Conservation (phyloP, 2,113 vertebrate genomes). For the Rhipidura dahli region DNA sequence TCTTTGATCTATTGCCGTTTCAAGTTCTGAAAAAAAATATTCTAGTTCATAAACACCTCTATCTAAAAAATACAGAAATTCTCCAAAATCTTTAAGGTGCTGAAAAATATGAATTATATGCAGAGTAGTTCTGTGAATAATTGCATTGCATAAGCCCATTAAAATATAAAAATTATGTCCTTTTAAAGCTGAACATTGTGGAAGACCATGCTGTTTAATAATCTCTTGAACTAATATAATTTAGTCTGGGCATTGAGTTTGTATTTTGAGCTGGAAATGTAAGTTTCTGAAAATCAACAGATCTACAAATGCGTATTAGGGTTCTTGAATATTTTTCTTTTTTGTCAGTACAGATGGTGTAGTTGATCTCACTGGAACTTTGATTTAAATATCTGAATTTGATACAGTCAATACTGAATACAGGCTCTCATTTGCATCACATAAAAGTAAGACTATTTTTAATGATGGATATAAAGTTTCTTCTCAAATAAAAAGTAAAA, state of each 20-base stretch:
- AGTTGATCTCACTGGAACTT: constrained; percentile 13
- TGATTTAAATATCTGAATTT: not conserved
- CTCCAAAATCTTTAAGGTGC: not conserved
- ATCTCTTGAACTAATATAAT: not conserved
- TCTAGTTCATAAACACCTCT: rapidly evolving
- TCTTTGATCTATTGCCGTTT: not conserved
- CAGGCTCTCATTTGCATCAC: not conserved
- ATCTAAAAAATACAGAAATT: not conserved
- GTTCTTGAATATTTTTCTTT: constrained; percentile 18
- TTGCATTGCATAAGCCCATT: not conserved
- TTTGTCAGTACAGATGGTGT: constrained; percentile 46
- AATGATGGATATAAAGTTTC: not conserved
- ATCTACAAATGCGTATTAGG: not conserved
- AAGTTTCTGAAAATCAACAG: constrained; percentile 6
- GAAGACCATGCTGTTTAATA: not conserved
- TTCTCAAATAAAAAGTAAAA: not conserved
- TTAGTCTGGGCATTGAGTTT: not conserved
- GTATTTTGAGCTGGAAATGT: not conserved
- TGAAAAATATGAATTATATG: not conserved
- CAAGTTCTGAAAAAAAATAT: not conserved
- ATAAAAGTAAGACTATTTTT: not conserved
- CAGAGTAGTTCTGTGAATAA: not conserved
- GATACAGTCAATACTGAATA: constrained; percentile 27
- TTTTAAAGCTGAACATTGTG: not conserved
- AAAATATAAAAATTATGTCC: not conserved